These are phyloP conservation scores for Phlogophora meticulosa DNA, from an alignment of 2,888 invertebrate genomes.

Conservation along the genomic window DNA sequence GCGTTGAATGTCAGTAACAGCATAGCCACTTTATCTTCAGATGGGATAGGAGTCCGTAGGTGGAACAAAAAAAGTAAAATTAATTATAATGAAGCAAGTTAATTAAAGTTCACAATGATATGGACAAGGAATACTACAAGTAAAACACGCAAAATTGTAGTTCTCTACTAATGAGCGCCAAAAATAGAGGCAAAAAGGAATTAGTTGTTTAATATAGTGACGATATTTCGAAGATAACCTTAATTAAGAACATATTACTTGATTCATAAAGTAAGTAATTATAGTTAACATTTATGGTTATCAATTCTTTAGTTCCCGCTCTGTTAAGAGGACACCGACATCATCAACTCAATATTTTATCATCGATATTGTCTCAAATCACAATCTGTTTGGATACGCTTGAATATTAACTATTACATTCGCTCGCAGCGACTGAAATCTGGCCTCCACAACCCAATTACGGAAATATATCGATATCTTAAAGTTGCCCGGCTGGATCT, in stretches of 20 bases:
- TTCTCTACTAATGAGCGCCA: conserved; percentile 32
- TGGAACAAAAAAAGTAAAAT: not conserved
- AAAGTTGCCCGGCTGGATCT: not conserved
- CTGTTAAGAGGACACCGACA: conserved; percentile 4
- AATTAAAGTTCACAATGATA: conserved; percentile 39
- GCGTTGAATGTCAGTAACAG: not conserved
- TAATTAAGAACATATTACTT: conserved; percentile 32
- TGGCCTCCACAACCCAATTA: not conserved
- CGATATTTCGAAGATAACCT: conserved; percentile 44
- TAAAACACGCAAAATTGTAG: conserved; percentile 31
- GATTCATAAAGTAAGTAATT: conserved; percentile 32
- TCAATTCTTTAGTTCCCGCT: conserved; percentile 31
- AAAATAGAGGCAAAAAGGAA: conserved; percentile 25
- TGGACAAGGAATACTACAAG: conserved; percentile 27
- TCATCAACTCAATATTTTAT: not conserved
- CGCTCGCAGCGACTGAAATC: not conserved
- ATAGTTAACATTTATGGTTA: conserved; percentile 49
- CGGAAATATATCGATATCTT: not conserved
- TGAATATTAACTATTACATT: not conserved
- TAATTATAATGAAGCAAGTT: conserved; percentile 19
- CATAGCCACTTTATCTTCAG: conserved; percentile 9
- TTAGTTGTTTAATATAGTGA: conserved; percentile 23
- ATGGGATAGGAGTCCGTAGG: not conserved
- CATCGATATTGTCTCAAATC: not conserved
- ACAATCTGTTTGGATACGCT: not conserved